Conservation (phyloP, 2,888 invertebrate species). For the Sminthurides aquaticus region DNA sequence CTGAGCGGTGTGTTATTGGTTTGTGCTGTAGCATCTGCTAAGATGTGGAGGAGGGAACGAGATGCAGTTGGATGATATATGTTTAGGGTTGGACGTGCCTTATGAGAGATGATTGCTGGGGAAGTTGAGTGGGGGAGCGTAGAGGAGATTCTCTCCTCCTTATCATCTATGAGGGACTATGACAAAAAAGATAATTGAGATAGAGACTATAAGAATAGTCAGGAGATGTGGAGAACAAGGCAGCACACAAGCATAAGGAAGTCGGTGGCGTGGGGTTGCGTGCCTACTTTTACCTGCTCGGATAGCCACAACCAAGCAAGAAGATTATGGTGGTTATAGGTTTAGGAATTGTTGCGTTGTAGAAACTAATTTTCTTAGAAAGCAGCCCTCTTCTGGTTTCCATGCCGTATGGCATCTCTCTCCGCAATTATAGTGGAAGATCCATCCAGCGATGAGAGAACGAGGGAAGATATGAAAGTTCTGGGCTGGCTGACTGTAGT, state of each 20-base stretch:
- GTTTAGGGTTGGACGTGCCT: conserved; percentile 3
- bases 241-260: neutral
- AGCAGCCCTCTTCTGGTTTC: neutral
- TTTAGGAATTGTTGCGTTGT: neutral
- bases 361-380: neutral
- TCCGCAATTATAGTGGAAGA: neutral
- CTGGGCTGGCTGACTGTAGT: too few species aligned
- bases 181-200: conserved; percentile 4
- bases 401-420: neutral
- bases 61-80: neutral
- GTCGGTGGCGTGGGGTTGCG: neutral
- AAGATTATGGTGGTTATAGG: neutral
- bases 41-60: neutral
- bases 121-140: neutral
- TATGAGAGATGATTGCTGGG: neutral
- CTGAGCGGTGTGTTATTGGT: neutral
- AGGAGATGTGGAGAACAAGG: neutral
- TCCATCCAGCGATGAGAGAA: neutral
- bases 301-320: neutral
- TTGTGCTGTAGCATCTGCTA: neutral
- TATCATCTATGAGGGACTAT: neutral
- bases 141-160: neutral
- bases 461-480: neutral
- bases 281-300: neutral
- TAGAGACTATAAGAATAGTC: neutral